These are phyloP conservation scores for Myotis brandtii DNA, from an alignment of 2,113 vertebrate species.

Conservation along the genomic window DNA sequence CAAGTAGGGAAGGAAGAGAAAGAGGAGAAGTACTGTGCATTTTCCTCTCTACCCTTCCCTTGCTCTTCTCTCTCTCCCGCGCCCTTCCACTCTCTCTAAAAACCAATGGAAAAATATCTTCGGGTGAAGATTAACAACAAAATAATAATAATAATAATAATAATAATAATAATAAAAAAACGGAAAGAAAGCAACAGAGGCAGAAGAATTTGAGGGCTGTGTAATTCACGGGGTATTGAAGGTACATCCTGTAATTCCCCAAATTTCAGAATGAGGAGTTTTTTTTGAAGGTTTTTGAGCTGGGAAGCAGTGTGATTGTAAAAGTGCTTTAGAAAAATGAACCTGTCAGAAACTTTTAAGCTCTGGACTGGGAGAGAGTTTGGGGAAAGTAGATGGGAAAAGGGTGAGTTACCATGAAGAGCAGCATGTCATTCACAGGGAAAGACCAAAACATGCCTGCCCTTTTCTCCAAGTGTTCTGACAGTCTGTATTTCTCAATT, in stretches of 20 bases:
- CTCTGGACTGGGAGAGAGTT: neutral
- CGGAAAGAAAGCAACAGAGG: neutral
- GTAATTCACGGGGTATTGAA: neutral
- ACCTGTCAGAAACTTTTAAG: neutral
- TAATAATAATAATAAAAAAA: neutral
- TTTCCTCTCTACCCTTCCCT: neutral
- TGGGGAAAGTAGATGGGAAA: neutral
- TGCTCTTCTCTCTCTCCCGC: neutral
- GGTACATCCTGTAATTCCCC: too few relatives aligned
- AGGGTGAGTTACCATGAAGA: neutral
- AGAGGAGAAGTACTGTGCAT: neutral
- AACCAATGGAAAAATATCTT: too few relatives aligned
- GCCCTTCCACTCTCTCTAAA: too few relatives aligned
- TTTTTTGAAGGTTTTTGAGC: constrained; percentile 14
- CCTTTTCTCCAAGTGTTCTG: neutral
- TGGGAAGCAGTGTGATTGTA: neutral
- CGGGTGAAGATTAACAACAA: too few relatives aligned
- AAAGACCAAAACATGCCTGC: neutral
- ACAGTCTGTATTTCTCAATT: constrained; percentile 63
- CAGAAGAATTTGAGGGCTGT: neutral
- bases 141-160: too few relatives aligned
- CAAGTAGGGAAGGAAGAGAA: neutral
- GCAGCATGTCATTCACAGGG: neutral
- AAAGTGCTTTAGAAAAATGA: neutral
- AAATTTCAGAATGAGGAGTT: neutral